Evolutionary conservation across 2,113 vertebrate species (phyloP), one percentile per base, ranked within the genome.

Genomic region (Ploceus nigricollis): DNA sequence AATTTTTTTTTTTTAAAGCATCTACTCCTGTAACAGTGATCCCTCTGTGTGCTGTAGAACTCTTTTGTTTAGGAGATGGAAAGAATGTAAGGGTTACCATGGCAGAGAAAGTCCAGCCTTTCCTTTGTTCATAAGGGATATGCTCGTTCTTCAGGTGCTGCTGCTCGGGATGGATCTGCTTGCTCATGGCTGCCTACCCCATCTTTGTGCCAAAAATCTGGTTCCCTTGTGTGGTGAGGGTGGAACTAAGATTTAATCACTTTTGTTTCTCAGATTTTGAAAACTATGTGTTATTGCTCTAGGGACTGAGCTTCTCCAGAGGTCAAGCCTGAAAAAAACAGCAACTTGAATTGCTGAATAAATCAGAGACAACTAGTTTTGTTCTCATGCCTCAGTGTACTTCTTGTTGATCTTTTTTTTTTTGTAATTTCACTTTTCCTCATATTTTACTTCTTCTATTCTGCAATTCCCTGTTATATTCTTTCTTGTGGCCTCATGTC

Each of bases 51-150:
- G 21, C 28, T 76, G 5, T 31, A 40, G 53, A 57, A 81, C 24
- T 45, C 7, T 68, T 57, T 61, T 68, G 9, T 72, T 78, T 13
- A 58, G 20, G 22, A 69, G 25, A 25, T 47, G 22, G 28, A 65
- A 89, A 45, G 37, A 30, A 58, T 27, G 3, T 50, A 54, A 58
- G 15, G 7, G 9, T 51, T 86, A 22, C 22, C 15, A 28, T 1
- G 8, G 39, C 35, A 78, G 16, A 51, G 19, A 48, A 89, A 75
- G 45, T 2, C 22, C 6, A 73, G 20, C 7, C 30, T 72, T 57
- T 50, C 10, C 4, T 39, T 78, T 81, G 22, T 31, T 77, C 1
- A 0, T 13, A 37, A 45, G 23, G 5, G 15, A 13, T 0, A 0
- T 57, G 24, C 4, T 80, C 0, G 0, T 75, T 75, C 14, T 68